Base-by-base conservation (phyloP, 1,140 invertebrate genomes). In the Pachyrhynchus sulphureomaculatus region DNA sequence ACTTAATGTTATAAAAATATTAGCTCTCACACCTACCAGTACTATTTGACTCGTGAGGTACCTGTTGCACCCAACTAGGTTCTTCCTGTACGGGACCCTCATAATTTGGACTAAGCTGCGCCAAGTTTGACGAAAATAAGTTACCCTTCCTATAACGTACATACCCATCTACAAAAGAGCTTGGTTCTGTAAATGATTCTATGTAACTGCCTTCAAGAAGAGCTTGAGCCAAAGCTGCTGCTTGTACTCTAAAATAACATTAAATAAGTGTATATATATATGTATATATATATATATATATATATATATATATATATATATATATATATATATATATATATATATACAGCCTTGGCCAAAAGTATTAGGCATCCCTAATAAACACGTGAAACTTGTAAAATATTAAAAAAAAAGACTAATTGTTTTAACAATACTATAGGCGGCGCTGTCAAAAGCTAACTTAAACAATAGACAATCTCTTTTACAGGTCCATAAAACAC, bases 191-290 rank as follows among this genome's bases (percentile, higher is more conserved):
- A 17, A 91, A 78, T 53, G 85, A 83, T 73, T 92, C 88, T 47
- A 95, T 82, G 65, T 88, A 90, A 21, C 86, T 86, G 13, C 86
- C 88, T 76, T 90, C 87, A 2, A 95, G 71, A 10, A 96, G 76
- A 12, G 88, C 87, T 78, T 95, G 91, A 15, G 91, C 91, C 65
- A 95, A 85, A 6, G 85, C 84, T 24, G 83, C 80, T 6, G 90
- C 92, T 79, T 93, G 91, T 9, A 86, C 79, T 70, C 91, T 92
- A 70, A 65, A 76, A 75, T 17, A 52, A 21, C 2, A 15, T 17
- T 15, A n/a, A 4, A 42, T 42, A 18, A 1, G 39, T 17, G 0
- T 2, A 51, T 21, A 13, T 26, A 26, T 26, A 26, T 26, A 26
- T 26, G 8, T 26, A 26, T 26, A 26, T 26, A 26, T 26, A 26